phyloP scores from a whole-genome alignment of 2,113 vertebrate species.

The Vimba vimba region DNA sequence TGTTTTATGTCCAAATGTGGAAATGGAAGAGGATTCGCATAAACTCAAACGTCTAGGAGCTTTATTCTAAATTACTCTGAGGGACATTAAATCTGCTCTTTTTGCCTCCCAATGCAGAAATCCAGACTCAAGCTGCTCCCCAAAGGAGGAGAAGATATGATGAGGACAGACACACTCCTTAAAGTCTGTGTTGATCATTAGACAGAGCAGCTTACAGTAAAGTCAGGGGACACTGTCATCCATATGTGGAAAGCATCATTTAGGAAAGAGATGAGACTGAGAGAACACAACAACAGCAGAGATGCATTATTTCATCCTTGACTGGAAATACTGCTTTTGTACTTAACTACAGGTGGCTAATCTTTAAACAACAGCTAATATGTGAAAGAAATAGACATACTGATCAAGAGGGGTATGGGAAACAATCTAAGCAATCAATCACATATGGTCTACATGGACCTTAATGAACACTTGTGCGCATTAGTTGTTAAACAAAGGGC shows the following conservation, averaged over 20 bases:
- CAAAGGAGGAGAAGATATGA: slow-evolving; percentile 15
- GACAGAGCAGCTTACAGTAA: slow-evolving; percentile 1
- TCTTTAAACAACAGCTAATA: background rate
- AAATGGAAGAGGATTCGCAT: slow-evolving; percentile 26
- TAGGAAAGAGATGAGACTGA: slow-evolving; percentile 1
- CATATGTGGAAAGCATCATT: slow-evolving; percentile 50
- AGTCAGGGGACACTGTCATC: background rate
- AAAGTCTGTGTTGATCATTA: slow-evolving; percentile 54
- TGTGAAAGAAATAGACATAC: background rate
- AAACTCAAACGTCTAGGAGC: slow-evolving; percentile 20
- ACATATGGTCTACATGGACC: background rate
- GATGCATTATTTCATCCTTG: background rate
- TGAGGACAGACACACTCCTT: slow-evolving; percentile 8
- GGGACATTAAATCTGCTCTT: slow-evolving; percentile 32
- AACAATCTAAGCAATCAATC: slow-evolving; percentile 17
- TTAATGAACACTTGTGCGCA: slow-evolving; percentile 32
- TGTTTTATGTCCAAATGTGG: slow-evolving; percentile 27
- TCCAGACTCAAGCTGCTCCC: slow-evolving; percentile 44
- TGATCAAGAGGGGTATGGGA: background rate
- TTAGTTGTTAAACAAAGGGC: slow-evolving; percentile 41
- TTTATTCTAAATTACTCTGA: slow-evolving; percentile 6
- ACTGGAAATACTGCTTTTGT: slow-evolving; percentile 9
- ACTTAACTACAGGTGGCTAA: background rate
- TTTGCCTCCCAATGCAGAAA: slow-evolving; percentile 34
- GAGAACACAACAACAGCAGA: background rate